These are phyloP conservation scores for Phengaris arion DNA, from an alignment of 2,888 invertebrate species.

Conservation along the genomic window DNA sequence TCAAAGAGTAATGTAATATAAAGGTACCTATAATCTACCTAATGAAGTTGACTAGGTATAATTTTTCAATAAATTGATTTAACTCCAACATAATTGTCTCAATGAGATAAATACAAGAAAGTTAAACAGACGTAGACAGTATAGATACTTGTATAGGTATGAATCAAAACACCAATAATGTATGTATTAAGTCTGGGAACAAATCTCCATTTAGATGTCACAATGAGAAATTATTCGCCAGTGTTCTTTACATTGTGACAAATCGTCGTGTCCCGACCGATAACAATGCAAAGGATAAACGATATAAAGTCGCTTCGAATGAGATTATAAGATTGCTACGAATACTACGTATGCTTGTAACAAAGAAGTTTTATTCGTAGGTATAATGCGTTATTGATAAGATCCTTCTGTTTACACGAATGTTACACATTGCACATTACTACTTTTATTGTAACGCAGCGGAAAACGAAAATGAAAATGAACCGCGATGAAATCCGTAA, in stretches of 20 bases:
- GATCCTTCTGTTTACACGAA: not conserved
- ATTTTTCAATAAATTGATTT: too few species aligned
- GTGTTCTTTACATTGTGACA: conserved; percentile 27
- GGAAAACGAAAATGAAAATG: conserved; percentile 2
- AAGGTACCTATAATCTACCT: not conserved
- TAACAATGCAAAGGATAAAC: conserved; percentile 9
- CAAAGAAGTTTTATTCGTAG: not conserved
- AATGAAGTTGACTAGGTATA: not conserved
- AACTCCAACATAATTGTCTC: not conserved
- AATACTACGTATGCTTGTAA: not conserved
- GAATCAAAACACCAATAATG: not conserved
- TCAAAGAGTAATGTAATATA: not conserved
- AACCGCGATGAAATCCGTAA: not conserved
- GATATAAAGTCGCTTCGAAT: conserved; percentile 16
- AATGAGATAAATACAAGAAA: not conserved
- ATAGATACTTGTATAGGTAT: not conserved
- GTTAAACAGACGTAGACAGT: not conserved
- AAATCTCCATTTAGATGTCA: conserved; percentile 26
- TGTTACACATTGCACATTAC: not conserved
- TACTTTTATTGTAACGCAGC: not conserved
- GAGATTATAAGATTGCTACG: conserved; percentile 7
- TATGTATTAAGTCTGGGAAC: conserved; percentile 17
- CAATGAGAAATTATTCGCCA: conserved; percentile 25
- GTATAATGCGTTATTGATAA: too few species aligned
- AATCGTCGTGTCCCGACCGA: conserved; percentile 16